Percentiles rank a stretch among this genome's conserved stretches.
Conservation (phyloP, 2,888 invertebrate species). For the Caenorhabditis wallacei region DNA sequence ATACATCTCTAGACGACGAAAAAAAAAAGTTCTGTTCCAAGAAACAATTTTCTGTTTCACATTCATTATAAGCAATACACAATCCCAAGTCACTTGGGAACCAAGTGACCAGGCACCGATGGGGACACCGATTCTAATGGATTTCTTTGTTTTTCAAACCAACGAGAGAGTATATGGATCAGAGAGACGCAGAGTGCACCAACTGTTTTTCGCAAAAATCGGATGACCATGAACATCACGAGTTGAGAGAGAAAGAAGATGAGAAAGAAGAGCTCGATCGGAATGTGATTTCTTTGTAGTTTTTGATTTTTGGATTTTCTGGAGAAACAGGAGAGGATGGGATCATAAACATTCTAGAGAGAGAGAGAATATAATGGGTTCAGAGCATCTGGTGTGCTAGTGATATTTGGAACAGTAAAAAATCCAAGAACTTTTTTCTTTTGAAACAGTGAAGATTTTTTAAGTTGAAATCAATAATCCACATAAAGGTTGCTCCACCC, state of each 20-base stretch:
- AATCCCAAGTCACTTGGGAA: too few species aligned
- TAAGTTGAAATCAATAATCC: too few species aligned
- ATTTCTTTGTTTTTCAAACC: conserved; percentile 24
- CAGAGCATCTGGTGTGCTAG: too few species aligned
- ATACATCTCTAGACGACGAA: too few species aligned
- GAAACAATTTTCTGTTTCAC: too few species aligned
- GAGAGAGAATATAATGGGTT: too few species aligned
- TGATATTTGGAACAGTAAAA: too few species aligned
- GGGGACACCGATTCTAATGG: neutral
- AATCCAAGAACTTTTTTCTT: too few species aligned
- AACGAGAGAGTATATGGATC: conserved; percentile 10
- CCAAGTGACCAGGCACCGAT: neutral
- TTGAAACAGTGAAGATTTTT: too few species aligned
- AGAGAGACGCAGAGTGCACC: conserved; percentile 36
- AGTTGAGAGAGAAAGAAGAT: conserved; percentile 9
- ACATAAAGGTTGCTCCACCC: too few species aligned
- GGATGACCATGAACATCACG: conserved; percentile 62
- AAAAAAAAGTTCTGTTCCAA: too few species aligned
- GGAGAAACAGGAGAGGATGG: neutral
- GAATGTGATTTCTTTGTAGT: conserved; percentile 4
- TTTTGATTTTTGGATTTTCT: neutral
- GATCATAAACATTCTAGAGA: neutral
- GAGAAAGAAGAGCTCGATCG: neutral
- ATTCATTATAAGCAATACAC: too few species aligned
- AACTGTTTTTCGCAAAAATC: conserved; percentile 23